phyloP scores from a whole-genome alignment of 1,140 invertebrate genomes.

The Zophobas morio region DNA sequence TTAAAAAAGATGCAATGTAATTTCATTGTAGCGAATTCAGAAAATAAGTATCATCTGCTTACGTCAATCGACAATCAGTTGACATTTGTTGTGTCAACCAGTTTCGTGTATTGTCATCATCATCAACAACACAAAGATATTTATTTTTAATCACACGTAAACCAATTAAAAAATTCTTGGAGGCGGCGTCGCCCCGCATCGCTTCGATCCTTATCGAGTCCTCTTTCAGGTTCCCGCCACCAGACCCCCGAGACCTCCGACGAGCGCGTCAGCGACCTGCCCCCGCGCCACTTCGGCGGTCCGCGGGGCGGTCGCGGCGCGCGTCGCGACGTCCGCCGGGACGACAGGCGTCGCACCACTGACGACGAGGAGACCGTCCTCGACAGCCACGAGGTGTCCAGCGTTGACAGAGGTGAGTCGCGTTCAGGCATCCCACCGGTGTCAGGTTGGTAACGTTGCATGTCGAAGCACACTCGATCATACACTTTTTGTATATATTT shows the following conservation, averaged over 20 bases:
- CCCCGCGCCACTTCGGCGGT: constrained; percentile 68
- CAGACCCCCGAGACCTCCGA: constrained; percentile 73
- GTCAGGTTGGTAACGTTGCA: background rate
- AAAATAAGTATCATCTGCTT: no score
- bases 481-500: background rate
- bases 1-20: no score
- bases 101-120: no score
- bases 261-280: constrained; percentile 71
- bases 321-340: constrained; percentile 72
- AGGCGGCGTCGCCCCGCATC: background rate
- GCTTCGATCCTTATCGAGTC: background rate
- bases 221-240: constrained; percentile 70
- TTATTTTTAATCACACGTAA: no score
- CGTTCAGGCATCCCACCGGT: background rate
- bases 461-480: background rate
- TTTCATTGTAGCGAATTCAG: no score
- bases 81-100: no score
- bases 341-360: constrained; percentile 78
- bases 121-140: no score
- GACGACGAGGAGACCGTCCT: constrained; percentile 86
- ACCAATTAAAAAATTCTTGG: background rate
- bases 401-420: constrained; percentile 82
- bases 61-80: no score
- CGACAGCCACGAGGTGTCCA: constrained; percentile 84
- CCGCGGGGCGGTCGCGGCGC: constrained; percentile 66